Evolutionary conservation across 2,888 invertebrate species (phyloP).

Genomic region (Drosophila differens): DNA sequence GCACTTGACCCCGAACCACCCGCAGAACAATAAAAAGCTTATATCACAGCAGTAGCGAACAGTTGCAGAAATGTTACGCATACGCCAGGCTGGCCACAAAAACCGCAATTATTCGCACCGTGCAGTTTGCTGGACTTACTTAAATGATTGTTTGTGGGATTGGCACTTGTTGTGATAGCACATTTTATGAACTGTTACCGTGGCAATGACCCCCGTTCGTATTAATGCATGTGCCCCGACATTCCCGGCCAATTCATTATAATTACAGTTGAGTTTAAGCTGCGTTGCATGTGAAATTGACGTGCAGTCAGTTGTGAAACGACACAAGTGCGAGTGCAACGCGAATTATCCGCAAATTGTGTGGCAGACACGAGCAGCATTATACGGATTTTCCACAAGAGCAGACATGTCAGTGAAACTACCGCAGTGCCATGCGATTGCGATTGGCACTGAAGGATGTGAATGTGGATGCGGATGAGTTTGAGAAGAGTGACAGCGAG

Average conservation of each 20-base stretch:
- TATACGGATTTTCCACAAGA: constrained; percentile 71
- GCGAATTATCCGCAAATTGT: constrained; percentile 58
- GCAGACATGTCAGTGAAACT: constrained; percentile 55
- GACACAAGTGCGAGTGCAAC: constrained; percentile 35
- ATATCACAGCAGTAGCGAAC: constrained; percentile 7
- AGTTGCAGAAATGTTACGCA: constrained; percentile 21
- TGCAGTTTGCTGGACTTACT: constrained; percentile 21
- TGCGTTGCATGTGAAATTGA: constrained; percentile 25
- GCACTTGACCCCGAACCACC: constrained; percentile 59
- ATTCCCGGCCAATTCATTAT: constrained; percentile 46
- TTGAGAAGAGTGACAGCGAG: constrained; percentile 4
- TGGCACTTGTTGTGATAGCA: constrained; percentile 13
- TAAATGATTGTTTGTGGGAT: constrained; percentile 15
- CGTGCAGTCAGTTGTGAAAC: constrained; percentile 34
- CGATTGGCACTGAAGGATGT: constrained; percentile 61
- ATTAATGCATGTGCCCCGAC: background rate
- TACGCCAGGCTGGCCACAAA: constrained; percentile 24
- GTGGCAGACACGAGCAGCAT: constrained; percentile 40
- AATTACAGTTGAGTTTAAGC: constrained; percentile 44
- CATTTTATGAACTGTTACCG: constrained; percentile 32
- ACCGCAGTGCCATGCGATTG: constrained; percentile 33
- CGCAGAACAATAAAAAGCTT: constrained; percentile 36
- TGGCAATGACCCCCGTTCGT: constrained; percentile 50
- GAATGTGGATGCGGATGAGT: background rate
- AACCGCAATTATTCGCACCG: background rate